phyloP scores from a whole-genome alignment of 2,113 vertebrate species.

The Nipponia nippon region DNA sequence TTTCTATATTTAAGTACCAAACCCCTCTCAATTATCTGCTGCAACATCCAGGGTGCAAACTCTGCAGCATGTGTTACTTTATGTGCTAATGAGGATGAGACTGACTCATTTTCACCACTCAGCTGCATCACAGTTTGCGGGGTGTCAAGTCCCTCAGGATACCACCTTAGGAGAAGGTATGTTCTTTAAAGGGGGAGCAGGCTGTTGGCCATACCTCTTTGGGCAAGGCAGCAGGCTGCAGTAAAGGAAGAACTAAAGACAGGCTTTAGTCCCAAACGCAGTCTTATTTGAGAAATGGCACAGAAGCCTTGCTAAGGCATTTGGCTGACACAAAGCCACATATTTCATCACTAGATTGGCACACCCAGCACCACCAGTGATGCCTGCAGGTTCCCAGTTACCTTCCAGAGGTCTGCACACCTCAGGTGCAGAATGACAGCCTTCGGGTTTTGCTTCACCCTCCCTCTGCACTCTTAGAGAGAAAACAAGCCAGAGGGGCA shows the following conservation, averaged over 20 bases:
- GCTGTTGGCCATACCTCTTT: not conserved
- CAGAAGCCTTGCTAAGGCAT: not conserved
- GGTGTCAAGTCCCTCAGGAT: not conserved
- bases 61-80: not conserved
- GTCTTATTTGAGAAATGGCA: not conserved
- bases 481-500: not conserved
- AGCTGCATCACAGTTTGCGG: not conserved
- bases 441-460: not conserved
- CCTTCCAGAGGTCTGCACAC: not conserved
- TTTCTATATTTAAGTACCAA: constrained; percentile 54
- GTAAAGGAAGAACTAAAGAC: not conserved
- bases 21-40: not conserved
- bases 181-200: not conserved
- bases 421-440: not conserved
- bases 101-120: not conserved
- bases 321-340: not conserved
- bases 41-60: not conserved
- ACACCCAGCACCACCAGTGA: not conserved
- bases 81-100: not conserved
- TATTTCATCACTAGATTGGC: not conserved
- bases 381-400: not conserved
- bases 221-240: not conserved
- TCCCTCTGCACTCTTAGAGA: not conserved
- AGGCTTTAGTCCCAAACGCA: not conserved
- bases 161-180: not conserved